Conservation (phyloP, 2,113 vertebrate species). For the sheep (Ovis aries) region DNA sequence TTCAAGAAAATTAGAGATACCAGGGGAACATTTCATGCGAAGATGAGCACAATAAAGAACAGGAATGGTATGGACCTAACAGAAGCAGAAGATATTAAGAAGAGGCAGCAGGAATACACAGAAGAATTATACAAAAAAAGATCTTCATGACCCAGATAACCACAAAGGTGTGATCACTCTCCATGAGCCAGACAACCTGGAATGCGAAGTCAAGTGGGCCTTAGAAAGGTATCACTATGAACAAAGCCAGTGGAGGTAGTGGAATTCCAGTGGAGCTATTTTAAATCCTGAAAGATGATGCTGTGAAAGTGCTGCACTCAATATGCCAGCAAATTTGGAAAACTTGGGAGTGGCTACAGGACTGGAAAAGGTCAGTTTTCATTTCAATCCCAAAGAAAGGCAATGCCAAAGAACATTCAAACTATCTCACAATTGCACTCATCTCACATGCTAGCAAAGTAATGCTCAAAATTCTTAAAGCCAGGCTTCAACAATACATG, state of each 20-base stretch:
- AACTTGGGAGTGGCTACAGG: background rate
- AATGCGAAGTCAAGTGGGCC: background rate
- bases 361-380: background rate
- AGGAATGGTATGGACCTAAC: background rate
- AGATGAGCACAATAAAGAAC: background rate
- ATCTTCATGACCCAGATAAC: background rate
- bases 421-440: background rate
- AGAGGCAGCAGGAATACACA: background rate
- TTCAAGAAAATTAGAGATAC: background rate
- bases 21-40: background rate
- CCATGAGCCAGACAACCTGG: background rate
- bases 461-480: background rate
- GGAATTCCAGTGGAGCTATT: background rate
- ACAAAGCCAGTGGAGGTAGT: background rate
- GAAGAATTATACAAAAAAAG: background rate
- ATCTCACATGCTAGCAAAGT: background rate
- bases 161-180: background rate
- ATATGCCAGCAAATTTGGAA: background rate
- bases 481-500: too few relatives aligned
- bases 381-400: background rate
- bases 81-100: background rate
- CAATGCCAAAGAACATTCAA: background rate
- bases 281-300: background rate
- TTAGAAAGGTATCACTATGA: background rate
- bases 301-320: background rate